These are phyloP conservation scores for Leucoraja erinaceus DNA, from an alignment of 2,113 vertebrate species.

Conservation along the genomic window DNA sequence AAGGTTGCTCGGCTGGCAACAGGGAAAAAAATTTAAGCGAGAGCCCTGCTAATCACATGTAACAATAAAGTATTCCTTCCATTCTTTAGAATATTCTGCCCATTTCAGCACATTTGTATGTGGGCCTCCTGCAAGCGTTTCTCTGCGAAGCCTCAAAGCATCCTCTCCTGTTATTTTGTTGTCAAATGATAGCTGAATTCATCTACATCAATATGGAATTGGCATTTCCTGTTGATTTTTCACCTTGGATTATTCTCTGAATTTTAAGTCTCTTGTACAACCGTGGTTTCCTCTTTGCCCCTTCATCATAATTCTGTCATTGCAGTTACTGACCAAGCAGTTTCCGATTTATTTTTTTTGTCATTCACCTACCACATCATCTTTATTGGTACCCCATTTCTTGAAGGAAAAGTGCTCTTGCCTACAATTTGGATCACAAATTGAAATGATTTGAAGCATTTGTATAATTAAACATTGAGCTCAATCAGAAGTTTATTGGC, in stretches of 20 bases:
- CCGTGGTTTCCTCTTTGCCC: not conserved
- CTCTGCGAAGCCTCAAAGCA: not conserved
- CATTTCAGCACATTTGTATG: not conserved
- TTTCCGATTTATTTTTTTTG: not conserved
- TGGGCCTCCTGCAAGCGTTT: not conserved
- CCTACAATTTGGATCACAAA: too few relatives aligned
- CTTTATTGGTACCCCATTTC: not conserved
- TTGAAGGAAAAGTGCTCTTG: not conserved
- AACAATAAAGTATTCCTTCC: too few relatives aligned
- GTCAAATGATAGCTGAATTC: not conserved
- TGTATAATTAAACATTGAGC: too few relatives aligned
- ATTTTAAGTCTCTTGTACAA: not conserved
- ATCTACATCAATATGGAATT: not conserved
- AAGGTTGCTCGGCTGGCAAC: too few relatives aligned
- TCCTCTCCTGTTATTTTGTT: not conserved
- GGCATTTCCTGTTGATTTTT: not conserved
- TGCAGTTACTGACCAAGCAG: not conserved
- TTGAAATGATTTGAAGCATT: too few relatives aligned
- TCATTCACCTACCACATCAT: not conserved
- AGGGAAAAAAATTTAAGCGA: too few relatives aligned
- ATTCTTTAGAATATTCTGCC: not conserved
- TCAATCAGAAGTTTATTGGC: too few relatives aligned
- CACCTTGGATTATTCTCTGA: not conserved
- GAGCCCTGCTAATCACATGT: too few relatives aligned
- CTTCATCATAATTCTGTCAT: not conserved